phyloP scores from a whole-genome alignment of 2,113 vertebrate species.

The Gymnarchus niloticus region DNA sequence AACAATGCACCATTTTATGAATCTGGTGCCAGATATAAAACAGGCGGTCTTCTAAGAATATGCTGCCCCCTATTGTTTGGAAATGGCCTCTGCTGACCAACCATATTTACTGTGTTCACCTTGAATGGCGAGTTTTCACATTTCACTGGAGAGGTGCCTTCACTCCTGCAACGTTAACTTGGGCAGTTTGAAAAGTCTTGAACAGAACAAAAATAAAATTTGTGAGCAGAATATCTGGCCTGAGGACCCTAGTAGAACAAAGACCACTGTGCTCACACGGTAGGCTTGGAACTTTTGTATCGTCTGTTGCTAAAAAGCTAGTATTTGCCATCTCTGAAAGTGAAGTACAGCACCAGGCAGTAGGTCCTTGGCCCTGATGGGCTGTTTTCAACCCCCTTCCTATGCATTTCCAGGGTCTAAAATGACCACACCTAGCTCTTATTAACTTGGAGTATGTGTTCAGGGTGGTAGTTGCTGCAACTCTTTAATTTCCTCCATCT shows the following conservation, averaged over 20 bases:
- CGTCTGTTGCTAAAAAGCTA: not conserved
- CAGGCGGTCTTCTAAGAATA: not conserved
- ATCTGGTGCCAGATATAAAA: not conserved
- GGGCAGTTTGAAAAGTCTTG: not conserved
- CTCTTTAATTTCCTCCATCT: too few species aligned
- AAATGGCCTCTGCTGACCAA: not conserved
- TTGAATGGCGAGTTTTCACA: not conserved
- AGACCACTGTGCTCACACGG: not conserved
- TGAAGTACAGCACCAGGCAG: not conserved
- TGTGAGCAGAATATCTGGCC: not conserved
- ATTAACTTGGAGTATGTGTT: not conserved
- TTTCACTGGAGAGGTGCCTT: not conserved
- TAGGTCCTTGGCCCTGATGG: not conserved
- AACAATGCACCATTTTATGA: not conserved
- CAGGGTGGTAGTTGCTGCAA: not conserved
- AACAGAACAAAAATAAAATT: not conserved
- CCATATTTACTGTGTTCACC: not conserved
- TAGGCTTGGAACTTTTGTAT: not conserved
- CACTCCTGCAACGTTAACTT: not conserved
- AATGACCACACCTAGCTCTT: not conserved
- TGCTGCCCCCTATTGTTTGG: constrained; percentile 22
- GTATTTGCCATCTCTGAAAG: not conserved
- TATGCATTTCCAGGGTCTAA: not conserved
- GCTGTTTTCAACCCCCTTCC: not conserved
- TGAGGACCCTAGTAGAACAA: too few species aligned